These are phyloP conservation scores for Ephydatia muelleri DNA, from an alignment of 37 sponge, comb jelly and placozoan species.

Conservation along the genomic window DNA sequence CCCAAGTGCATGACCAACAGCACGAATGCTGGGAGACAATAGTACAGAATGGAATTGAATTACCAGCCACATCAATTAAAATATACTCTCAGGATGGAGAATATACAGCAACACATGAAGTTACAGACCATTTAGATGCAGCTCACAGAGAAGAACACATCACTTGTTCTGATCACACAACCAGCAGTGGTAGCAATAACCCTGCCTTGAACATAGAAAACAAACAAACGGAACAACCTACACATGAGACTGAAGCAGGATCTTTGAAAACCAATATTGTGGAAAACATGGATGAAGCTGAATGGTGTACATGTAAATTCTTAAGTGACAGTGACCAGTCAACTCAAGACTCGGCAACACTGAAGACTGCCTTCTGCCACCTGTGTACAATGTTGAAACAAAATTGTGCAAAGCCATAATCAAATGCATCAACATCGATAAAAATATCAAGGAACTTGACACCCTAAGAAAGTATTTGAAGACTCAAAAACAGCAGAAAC, in stretches of 20 bases:
- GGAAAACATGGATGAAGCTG: background rate
- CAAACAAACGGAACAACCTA: background rate
- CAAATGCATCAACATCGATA: background rate
- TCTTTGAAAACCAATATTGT: background rate
- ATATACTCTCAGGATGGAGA: background rate
- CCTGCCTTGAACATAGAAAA: background rate
- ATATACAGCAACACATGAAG: background rate
- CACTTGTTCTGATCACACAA: background rate
- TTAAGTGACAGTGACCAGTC: background rate
- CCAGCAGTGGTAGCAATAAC: background rate
- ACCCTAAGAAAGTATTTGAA: background rate
- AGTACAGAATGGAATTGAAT: background rate
- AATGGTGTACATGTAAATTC: too few relatives aligned
- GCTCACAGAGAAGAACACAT: background rate
- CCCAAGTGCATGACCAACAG: background rate
- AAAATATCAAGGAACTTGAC: background rate
- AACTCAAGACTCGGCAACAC: background rate
- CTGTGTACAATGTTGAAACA: background rate
- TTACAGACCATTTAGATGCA: background rate
- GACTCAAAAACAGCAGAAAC: background rate
- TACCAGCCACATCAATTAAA: background rate
- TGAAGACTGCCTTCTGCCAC: background rate
- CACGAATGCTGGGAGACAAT: background rate
- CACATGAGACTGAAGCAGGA: background rate
- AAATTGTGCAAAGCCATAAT: background rate